Base-by-base conservation (phyloP, 2,888 invertebrate genomes). In the Subacronicta megacephala region DNA sequence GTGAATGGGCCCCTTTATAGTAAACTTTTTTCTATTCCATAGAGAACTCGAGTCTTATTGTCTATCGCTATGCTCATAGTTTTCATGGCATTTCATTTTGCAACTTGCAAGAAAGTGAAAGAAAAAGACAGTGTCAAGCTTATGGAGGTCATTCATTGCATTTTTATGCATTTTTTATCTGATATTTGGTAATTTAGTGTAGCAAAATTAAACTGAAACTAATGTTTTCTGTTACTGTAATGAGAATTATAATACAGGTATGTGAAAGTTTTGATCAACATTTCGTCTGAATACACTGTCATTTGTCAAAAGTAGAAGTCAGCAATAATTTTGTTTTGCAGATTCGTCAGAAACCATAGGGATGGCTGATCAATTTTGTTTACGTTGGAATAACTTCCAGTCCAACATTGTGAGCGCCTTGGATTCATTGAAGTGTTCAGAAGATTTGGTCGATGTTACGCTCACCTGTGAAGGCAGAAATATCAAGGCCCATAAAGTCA, bases 321-420 rank as follows among this genome's bases (percentile, higher is more conserved):
- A 77, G 68, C 70, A 75, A 68, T 71, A 69, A 73, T 76, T 80
- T 82, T 85, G 80, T 82, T 84, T 88, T 81, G 77, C 80, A 85
- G 85, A 78, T 80, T 78, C 77, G 79, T 80, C 73, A 78, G 60
- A 84, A 79, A 81, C 80, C 84, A 73, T 89, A 90, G 88, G 87
- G 77, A 94, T 94, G 94, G 93, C 94, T 82, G 96, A 96, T 89
- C 96, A 96, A 86, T 96, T 96, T 85, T 96, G 96, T 91, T 94
- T 96, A 85, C 96, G 96, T 90, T 96, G 96, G 96, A 96, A 96
- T 87, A 96, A 96, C 85, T 96, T 96, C 90, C 96, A 96, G 88
- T 95, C 95, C 57, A 96, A 96, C 78, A 96, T 96, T 80, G 95
- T 96, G 62, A 95, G 95, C 81, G 96, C 96, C 37, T 95, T 96